phyloP scores from a whole-genome alignment of 2,888 invertebrate species.

The Cantharis rufa region DNA sequence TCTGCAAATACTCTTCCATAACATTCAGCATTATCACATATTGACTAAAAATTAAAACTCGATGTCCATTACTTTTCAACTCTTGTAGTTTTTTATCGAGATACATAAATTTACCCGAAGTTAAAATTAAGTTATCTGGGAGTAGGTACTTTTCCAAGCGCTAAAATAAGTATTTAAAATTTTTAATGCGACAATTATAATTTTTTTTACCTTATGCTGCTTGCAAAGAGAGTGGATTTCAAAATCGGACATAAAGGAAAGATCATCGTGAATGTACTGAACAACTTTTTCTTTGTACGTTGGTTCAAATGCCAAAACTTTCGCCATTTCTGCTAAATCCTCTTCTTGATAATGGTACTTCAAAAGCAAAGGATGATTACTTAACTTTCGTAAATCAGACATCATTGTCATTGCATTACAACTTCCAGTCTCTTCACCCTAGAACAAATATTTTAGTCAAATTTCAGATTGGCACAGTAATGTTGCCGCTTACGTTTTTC shows the following conservation, averaged over 20 bases:
- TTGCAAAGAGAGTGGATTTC: conserved; percentile 82
- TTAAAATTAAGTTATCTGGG: conserved; percentile 71
- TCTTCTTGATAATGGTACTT: conserved; percentile 74
- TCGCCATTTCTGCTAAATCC: conserved; percentile 69
- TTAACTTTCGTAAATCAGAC: conserved; percentile 91
- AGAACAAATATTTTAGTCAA: conserved; percentile 42
- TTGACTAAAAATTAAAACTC: conserved; percentile 93
- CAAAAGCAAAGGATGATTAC: conserved; percentile 90
- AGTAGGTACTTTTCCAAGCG: conserved; percentile 66
- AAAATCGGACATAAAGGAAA: conserved; percentile 88
- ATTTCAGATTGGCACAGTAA: not conserved
- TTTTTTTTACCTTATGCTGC: conserved; percentile 62
- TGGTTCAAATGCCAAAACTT: conserved; percentile 67
- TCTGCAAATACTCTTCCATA: conserved; percentile 83
- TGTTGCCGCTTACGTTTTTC: conserved; percentile 57
- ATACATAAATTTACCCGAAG: conserved; percentile 85
- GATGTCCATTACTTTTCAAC: conserved; percentile 73
- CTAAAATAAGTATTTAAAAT: conserved; percentile 49
- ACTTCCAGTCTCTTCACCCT: conserved; percentile 55
- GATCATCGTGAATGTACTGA: conserved; percentile 83
- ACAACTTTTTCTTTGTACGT: conserved; percentile 76
- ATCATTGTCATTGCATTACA: conserved; percentile 77
- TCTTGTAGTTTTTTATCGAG: conserved; percentile 78
- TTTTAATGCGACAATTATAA: not conserved
- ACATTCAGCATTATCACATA: conserved; percentile 95